Evolutionary conservation across 2,888 invertebrate species (phyloP).

Genomic region (Antheraea yamamai): DNA sequence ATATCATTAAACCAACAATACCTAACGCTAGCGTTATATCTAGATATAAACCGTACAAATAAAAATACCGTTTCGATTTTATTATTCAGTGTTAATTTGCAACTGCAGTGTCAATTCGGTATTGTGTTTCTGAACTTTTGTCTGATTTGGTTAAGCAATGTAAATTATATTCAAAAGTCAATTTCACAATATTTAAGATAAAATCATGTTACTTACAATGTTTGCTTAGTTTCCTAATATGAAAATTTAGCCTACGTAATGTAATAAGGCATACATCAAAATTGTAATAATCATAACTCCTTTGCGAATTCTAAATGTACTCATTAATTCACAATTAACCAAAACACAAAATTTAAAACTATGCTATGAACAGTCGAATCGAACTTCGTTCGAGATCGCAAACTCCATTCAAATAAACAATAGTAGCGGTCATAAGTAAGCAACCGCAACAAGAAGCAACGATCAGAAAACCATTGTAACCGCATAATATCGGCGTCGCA

Average conservation of each 20-base stretch:
- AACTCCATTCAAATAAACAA: background rate
- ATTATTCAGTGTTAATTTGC: background rate
- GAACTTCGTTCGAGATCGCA: background rate
- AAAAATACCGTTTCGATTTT: background rate
- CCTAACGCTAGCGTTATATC: no score
- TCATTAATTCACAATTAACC: no score
- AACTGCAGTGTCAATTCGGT: background rate
- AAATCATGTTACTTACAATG: background rate
- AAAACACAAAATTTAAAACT: background rate
- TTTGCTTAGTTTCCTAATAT: background rate
- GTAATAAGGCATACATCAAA: background rate
- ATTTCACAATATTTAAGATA: background rate
- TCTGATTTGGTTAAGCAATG: background rate
- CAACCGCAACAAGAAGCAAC: constrained; percentile 23
- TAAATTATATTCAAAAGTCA: background rate
- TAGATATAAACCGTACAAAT: background rate
- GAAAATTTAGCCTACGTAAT: background rate
- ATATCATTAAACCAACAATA: background rate
- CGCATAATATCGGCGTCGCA: constrained; percentile 34
- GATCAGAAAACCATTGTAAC: constrained; percentile 26
- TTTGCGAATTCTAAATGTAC: no score
- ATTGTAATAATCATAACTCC: background rate
- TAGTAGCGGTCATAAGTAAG: constrained; percentile 28
- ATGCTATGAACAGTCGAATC: background rate
- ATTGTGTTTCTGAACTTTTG: background rate